Base-by-base conservation (phyloP, 2,888 invertebrate species). In the Hypomecis atomaria region DNA sequence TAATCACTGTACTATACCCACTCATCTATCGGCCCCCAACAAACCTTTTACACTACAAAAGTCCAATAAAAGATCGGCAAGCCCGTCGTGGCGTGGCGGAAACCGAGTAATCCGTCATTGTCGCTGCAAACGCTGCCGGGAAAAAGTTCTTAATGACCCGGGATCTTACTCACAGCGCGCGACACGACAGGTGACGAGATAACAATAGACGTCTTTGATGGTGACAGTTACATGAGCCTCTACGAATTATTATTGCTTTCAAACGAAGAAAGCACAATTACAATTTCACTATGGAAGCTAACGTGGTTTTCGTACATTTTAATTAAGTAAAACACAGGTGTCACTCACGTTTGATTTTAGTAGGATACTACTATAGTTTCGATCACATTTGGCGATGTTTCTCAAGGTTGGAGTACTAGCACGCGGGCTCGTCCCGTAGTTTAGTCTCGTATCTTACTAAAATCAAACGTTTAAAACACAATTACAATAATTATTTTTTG, bases 111-210 rank as follows among this genome's bases (percentile, higher is more conserved):
- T 84, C 75, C 79, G 78, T 84, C 83, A 79, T 84, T 84, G 83
- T 84, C 83, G 78, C 65, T 69, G 72, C 81, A 76, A 77, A 74
- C 77, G 68, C 69, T 69, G 75, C 71, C 71, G 71, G 75, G 81
- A 81, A 83, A 83, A 84, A 83, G 77, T 82, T 76, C 72, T 67
- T 83, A 84, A 84, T 82, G 83, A 83, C 82, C 78, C 69, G 75
- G 73, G 13, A 4, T 13, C 36, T 55, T n/a, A 3, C 7, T 45
- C 11, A 55, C 37, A 55, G 43, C 13, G 0, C 9, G 8, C 55
- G 55, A 55, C 23, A 8, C 55, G 53, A 53, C 53, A 11, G 36
- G 37, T 50, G 38, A 38, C 36, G 11, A 38, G 13, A 5, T n/a
- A n/a, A 36, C 5, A 23, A 23, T 23, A 11, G n/a, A 44, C 13